These are phyloP conservation scores for Listronotus bonariensis DNA, from an alignment of 1,140 invertebrate genomes.

Conservation along the genomic window DNA sequence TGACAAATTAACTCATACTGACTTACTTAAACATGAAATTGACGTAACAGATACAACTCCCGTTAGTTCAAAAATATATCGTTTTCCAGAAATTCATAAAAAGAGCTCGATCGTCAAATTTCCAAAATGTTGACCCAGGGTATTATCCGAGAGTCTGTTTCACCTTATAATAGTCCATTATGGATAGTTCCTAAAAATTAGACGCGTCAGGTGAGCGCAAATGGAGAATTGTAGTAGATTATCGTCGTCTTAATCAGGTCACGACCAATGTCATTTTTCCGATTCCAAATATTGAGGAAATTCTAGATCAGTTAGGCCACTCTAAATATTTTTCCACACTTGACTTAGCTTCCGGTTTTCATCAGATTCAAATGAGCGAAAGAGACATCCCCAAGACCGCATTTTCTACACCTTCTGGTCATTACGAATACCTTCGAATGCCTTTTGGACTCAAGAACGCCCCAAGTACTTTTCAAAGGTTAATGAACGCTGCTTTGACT, in stretches of 20 bases:
- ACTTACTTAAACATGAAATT: slow-evolving; percentile 45
- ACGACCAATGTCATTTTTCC: slow-evolving; percentile 57
- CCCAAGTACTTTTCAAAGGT: too few species aligned
- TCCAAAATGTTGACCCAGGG: slow-evolving; percentile 2
- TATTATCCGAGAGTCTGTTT: slow-evolving; percentile 48
- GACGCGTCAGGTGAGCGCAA: slow-evolving; percentile 33
- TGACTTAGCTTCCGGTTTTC: too few species aligned
- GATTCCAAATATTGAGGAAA: slow-evolving; percentile 59
- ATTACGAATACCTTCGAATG: too few species aligned
- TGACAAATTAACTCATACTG: slow-evolving; percentile 18
- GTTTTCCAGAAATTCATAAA: slow-evolving; percentile 51
- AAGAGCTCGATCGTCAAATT: slow-evolving; percentile 50
- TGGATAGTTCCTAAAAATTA: slow-evolving; percentile 13
- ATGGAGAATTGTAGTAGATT: slow-evolving; percentile 54
- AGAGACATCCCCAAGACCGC: slow-evolving; percentile 56
- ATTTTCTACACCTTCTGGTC: slow-evolving; percentile 54
- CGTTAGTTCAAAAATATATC: slow-evolving; percentile 46
- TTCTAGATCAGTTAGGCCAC: slow-evolving; percentile 54
- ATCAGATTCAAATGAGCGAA: too few species aligned
- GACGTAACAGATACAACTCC: slow-evolving; percentile 34
- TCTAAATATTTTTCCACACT: slow-evolving; percentile 58
- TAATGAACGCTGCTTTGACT: slow-evolving; percentile 52
- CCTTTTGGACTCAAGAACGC: too few species aligned
- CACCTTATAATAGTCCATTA: too few species aligned
- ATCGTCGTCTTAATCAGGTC: slow-evolving; percentile 51